Evolutionary conservation across 2,888 invertebrate species (phyloP).

Genomic region (Apamea sordens): DNA sequence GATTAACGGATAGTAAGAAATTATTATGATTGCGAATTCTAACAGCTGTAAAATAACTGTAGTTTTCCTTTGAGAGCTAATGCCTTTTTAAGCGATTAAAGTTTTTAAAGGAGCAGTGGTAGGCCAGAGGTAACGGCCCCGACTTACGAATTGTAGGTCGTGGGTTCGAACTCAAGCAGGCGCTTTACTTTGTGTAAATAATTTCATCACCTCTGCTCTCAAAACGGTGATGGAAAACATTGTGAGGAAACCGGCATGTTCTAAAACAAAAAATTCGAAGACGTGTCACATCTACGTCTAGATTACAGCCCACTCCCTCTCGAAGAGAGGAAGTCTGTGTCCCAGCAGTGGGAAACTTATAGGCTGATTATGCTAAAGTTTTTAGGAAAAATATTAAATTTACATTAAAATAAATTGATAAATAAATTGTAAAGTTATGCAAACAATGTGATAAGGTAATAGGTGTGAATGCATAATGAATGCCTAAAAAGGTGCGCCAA

Average conservation of each 20-base stretch:
- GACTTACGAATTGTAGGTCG: too few species aligned
- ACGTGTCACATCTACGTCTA: neutral
- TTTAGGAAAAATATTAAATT: neutral
- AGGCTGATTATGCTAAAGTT: neutral
- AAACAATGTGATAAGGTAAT: slow-evolving; percentile 21
- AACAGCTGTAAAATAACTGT: slow-evolving; percentile 27
- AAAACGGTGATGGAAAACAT: neutral
- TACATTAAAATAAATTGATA: neutral
- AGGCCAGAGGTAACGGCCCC: too few species aligned
- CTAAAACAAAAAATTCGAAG: too few species aligned
- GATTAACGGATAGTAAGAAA: slow-evolving; percentile 37
- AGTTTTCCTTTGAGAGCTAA: slow-evolving; percentile 8
- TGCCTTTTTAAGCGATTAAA: neutral
- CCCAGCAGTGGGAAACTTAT: neutral
- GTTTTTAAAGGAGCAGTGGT: neutral
- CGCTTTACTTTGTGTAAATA: neutral
- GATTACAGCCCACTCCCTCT: neutral
- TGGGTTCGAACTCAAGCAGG: neutral
- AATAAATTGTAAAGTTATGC: slow-evolving; percentile 7
- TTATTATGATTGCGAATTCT: slow-evolving; percentile 35
- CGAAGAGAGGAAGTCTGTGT: neutral
- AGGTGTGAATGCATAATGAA: slow-evolving; percentile 16
- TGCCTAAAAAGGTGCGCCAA: slow-evolving; percentile 22
- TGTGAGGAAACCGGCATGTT: neutral
- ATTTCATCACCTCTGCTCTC: neutral